Evolutionary conservation across 2,888 invertebrate genomes (phyloP).

Genomic region (Aphidius colemani): DNA sequence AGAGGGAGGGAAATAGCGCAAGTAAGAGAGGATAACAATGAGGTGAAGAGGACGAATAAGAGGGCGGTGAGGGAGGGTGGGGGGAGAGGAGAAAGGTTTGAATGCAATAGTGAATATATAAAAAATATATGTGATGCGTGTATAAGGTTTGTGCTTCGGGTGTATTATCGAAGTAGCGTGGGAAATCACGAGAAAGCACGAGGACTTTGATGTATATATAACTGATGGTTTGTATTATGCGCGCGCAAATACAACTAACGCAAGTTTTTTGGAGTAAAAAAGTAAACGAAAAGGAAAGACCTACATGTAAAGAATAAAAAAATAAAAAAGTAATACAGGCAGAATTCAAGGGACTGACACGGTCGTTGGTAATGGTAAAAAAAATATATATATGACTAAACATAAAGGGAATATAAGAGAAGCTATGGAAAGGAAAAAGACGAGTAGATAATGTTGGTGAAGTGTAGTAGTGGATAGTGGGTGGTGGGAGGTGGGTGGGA

Average conservation of each 20-base stretch:
- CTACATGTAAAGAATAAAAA: background rate
- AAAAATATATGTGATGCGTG: background rate
- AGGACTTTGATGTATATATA: background rate
- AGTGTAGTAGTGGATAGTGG: background rate
- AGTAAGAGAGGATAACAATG: background rate
- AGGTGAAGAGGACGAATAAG: background rate
- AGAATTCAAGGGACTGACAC: background rate
- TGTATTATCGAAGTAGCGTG: constrained; percentile 2
- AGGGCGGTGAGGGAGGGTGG: too few relatives aligned
- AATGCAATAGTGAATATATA: too few relatives aligned
- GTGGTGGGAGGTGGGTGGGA: background rate
- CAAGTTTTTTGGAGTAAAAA: background rate
- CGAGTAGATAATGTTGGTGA: background rate
- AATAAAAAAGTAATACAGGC: background rate
- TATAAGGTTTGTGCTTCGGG: background rate
- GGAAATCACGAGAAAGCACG: constrained; percentile 1
- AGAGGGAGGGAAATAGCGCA: background rate
- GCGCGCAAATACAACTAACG: background rate
- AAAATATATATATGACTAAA: too few relatives aligned
- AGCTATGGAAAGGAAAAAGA: too few relatives aligned
- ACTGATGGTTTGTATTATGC: background rate
- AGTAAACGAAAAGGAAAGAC: background rate
- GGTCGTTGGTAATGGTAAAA: too few relatives aligned
- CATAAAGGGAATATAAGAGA: too few relatives aligned
- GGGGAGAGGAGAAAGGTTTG: background rate